Conservation (phyloP, 2,113 vertebrate species). For the Nibea coibor region DNA sequence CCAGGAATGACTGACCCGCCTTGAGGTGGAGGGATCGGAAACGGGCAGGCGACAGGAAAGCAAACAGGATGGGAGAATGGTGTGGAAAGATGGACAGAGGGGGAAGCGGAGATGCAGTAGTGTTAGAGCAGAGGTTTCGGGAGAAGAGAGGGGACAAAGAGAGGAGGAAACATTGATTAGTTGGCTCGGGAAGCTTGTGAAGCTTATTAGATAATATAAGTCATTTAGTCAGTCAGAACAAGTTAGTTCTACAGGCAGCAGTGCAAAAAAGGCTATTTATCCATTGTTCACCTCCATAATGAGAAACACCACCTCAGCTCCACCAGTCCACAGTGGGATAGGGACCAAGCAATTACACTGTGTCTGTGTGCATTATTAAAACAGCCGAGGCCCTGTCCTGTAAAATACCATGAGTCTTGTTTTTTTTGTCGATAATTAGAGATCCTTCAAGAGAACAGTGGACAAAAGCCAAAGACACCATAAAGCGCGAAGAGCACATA, state of each 20-base stretch:
- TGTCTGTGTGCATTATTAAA: slow-evolving; percentile 20
- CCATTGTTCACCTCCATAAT: slow-evolving; percentile 1
- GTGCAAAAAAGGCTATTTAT: slow-evolving; percentile 5
- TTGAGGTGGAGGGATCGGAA: slow-evolving; percentile 61
- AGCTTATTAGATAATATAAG: slow-evolving; percentile 50
- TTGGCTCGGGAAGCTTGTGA: slow-evolving; percentile 46
- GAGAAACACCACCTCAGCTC: slow-evolving; percentile 1
- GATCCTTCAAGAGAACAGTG: slow-evolving; percentile 1
- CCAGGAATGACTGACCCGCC: slow-evolving; percentile 93
- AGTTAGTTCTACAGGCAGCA: slow-evolving; percentile 36
- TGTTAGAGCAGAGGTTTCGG: slow-evolving; percentile 51
- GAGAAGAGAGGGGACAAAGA: slow-evolving; percentile 23
- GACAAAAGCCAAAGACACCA: not conserved
- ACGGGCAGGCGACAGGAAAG: not conserved
- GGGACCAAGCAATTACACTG: slow-evolving; percentile 7
- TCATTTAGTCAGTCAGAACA: slow-evolving; percentile 39
- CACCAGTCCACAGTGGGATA: not conserved
- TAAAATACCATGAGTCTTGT: slow-evolving; percentile 6
- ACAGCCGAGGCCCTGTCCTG: not conserved
- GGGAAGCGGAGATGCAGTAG: slow-evolving; percentile 26
- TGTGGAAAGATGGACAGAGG: not conserved
- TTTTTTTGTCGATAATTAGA: slow-evolving; percentile 7
- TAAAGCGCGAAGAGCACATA: not conserved
- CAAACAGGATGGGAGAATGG: slow-evolving; percentile 5
- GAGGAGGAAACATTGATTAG: slow-evolving; percentile 64